These are phyloP conservation scores for Dasyornis broadbenti DNA, from an alignment of 2,113 vertebrate genomes.

Conservation along the genomic window DNA sequence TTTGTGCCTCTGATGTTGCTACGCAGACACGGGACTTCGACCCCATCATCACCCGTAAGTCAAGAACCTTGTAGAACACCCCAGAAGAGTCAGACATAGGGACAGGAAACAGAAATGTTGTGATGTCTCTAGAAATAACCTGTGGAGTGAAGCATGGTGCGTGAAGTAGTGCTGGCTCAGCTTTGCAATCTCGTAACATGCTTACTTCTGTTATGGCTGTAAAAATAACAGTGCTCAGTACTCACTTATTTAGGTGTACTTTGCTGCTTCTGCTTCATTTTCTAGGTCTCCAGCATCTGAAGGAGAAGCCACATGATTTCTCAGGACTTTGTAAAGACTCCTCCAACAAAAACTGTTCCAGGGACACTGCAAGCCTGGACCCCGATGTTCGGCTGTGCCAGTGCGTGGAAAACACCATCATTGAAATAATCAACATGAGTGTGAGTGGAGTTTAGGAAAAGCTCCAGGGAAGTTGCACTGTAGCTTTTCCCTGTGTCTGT, in stretches of 20 bases:
- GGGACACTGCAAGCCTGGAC: conserved; percentile 79
- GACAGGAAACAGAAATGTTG: not conserved
- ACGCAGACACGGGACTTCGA: conserved; percentile 90
- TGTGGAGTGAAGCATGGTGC: not conserved
- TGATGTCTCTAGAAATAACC: not conserved
- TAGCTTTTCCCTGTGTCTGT: not conserved
- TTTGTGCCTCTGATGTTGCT: conserved; percentile 94
- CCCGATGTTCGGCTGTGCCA: conserved; percentile 93
- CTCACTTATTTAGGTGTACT: not conserved
- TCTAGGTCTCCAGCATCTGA: conserved; percentile 89
- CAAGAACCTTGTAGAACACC: not conserved
- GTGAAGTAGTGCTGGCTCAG: not conserved
- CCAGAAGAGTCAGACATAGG: not conserved
- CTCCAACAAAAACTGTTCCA: conserved; percentile 71
- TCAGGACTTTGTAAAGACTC: conserved; percentile 70
- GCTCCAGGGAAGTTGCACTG: not conserved
- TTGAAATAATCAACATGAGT: conserved; percentile 92
- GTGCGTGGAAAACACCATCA: conserved; percentile 90
- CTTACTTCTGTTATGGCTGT: not conserved
- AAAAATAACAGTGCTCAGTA: too few species aligned
- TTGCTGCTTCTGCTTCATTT: not conserved
- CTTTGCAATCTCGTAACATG: not conserved
- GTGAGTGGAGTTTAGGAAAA: conserved; percentile 77
- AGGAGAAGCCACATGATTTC: conserved; percentile 80
- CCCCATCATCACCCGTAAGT: conserved; percentile 92